Base-by-base conservation (phyloP, 1,140 invertebrate species). In the Cheumatopsyche charites region DNA sequence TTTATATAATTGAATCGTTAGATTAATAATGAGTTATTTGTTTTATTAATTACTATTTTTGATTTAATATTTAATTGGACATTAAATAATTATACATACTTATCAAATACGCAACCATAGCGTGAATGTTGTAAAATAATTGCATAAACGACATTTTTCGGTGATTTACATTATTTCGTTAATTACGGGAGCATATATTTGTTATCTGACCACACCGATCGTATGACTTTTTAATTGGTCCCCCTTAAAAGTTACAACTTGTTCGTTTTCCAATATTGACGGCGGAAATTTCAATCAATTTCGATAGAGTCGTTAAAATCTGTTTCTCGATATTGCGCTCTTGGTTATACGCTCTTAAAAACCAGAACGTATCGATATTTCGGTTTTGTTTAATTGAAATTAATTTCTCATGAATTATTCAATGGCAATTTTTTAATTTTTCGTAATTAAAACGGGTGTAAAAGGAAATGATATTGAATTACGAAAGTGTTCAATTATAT, bases 371-470 rank as follows among this genome's bases (percentile, higher is more conserved):
- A 42, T n/a, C n/a, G n/a, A n/a, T n/a, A 19, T 45, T 58, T 58
- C 21, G 55, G 17, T 52, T 26, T 23, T 21, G 7, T 23, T 25
- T 58, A 58, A 58, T 58, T 58, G 55, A 58, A 58, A 58, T 58
- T 58, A 58, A 58, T 58, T 58, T 58, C 3, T 26, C 21, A 58
- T 58, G 55, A 58, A 58, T 58, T 25, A 58, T 58, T 58, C 23
- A 58, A 19, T 9, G 7, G 19, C 23, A 17, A 52, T 42, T 12
- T n/a, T 36, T 36, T 9, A 9, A 9, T 36, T 36, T 36, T 9
- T 36, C 29, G 29, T 4, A 36, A 4, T 36, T 36, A 36, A n/a
- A n/a, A 36, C 29, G 29, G 29, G 3, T 9, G 29, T 9, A 3
- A 3, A 4, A 36, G 29, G 29, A 36, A 36, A 9, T 36, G 3